Base-by-base conservation (phyloP, 2,113 vertebrate species). In the Etheostoma cragini region DNA sequence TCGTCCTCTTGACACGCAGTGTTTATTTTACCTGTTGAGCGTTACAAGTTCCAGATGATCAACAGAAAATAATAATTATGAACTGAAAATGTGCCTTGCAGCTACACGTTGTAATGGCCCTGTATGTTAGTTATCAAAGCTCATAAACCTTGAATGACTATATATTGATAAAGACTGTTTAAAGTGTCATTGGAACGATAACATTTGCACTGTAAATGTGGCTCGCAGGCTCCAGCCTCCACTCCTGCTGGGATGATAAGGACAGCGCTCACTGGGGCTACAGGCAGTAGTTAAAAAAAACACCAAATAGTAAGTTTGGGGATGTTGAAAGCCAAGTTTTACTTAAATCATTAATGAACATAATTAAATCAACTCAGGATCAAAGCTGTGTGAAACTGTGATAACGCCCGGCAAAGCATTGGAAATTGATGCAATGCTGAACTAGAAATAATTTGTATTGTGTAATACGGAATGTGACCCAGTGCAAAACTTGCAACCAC, bases 61-160 rank as follows among this genome's bases (percentile, higher is more conserved):
- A 11, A 6, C 26, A 72, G 1, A 64, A 80, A 54, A 24, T 8
- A 57, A 63, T 19, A 53, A 26, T 78, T 35, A 64, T 3, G 54
- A 69, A 67, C n/a, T 35, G 33, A 75, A 74, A 66, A 78, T 19
- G 50, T 45, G 53, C 21, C 56, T 30, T 15, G 30, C 30, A 16
- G 53, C 58, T 15, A 6, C 81, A 70, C 68, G 58, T 94, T 95
- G 95, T 94, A 95, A 96, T 95, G 94, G 96, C 96, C 94, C 92
- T 84, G 90, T 87, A 82, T 82, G 93, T 93, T 94, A 88, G 95
- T 95, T 98, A 98, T 98, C 97, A 96, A 96, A 91, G 95, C 96
- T 97, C 97, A 97, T 98, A 98, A 99, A 99, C 96, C 94, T 96
- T 97, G 97, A 98, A 97, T 97, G 97, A 97, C 96, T 95, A 96